Conservation (phyloP, 2,113 vertebrate species). For the Taxidea taxus region DNA sequence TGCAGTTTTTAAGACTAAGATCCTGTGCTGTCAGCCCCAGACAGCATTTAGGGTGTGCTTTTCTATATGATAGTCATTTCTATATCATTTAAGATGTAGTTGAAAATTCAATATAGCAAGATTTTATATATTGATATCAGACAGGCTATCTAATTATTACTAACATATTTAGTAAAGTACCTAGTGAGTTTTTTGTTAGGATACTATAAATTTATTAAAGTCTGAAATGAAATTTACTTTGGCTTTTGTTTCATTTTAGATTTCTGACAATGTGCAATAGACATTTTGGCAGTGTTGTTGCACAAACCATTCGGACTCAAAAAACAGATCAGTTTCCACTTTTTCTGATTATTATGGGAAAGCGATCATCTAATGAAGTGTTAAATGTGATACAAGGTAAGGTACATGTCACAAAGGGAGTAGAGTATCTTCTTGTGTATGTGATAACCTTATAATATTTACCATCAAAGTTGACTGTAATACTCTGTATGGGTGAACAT, state of each 20-base stretch:
- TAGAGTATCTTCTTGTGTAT: not conserved
- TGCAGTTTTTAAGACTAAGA: conserved; percentile 17
- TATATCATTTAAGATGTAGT: not conserved
- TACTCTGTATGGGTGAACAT: not conserved
- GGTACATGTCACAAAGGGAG: conserved; percentile 10
- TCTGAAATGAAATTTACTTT: conserved; percentile 55
- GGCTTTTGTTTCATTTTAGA: conserved; percentile 78
- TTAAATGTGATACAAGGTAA: conserved; percentile 99
- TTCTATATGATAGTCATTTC: not conserved
- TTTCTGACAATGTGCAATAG: conserved; percentile 98
- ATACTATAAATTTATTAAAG: conserved; percentile 27
- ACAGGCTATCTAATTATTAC: not conserved
- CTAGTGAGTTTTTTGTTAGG: conserved; percentile 4
- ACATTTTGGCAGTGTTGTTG: conserved; percentile 97
- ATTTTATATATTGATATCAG: conserved; percentile 19
- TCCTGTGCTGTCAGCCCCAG: not conserved
- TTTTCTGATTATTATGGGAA: conserved; percentile 98
- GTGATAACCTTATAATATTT: conserved; percentile 48
- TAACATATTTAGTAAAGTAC: not conserved
- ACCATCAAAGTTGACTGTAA: not conserved
- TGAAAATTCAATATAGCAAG: conserved; percentile 2
- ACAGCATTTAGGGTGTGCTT: not conserved
- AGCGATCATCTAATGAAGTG: conserved; percentile 99
- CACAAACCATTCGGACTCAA: conserved; percentile 97
- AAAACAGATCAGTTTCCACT: conserved; percentile 99